Conservation (phyloP, 2,113 vertebrate species). For the Cyprinodon tularosa region DNA sequence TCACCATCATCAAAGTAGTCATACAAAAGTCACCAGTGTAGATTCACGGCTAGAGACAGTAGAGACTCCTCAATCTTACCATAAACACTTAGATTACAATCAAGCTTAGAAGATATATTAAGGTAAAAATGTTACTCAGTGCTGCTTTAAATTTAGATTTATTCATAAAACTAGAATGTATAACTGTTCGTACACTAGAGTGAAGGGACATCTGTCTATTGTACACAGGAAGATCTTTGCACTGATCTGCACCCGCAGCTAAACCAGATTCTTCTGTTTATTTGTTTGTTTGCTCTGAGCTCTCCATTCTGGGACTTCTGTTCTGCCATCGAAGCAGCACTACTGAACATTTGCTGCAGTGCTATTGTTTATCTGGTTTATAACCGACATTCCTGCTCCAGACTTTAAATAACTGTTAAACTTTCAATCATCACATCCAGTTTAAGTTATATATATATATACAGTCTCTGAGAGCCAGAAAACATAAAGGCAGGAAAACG, state of each 20-base stretch:
- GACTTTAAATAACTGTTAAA: constrained; percentile 5
- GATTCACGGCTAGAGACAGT: no score
- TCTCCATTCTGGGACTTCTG: neutral
- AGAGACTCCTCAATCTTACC: no score
- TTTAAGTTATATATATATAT: constrained; percentile 1
- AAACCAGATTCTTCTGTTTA: neutral
- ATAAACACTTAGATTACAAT: no score
- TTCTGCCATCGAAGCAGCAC: neutral
- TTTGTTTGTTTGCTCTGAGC: neutral
- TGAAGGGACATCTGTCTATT: neutral
- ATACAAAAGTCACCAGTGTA: neutral
- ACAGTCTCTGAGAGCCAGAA: constrained; percentile 31
- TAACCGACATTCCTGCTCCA: constrained; percentile 4
- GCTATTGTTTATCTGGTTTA: neutral
- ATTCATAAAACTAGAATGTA: neutral
- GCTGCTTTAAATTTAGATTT: neutral
- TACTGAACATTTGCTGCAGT: neutral
- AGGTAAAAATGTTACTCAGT: no score
- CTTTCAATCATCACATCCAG: constrained; percentile 14
- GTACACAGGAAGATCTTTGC: neutral
- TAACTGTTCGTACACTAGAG: neutral
- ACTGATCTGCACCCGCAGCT: neutral
- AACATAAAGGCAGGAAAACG: constrained; percentile 18
- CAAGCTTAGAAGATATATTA: no score
- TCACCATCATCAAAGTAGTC: neutral